A percentile compares a stretch with the other conserved stretches of the same genome.
These are phyloP conservation scores for Okapia johnstoni DNA, from an alignment of 2,113 vertebrate genomes.

Conservation along the genomic window DNA sequence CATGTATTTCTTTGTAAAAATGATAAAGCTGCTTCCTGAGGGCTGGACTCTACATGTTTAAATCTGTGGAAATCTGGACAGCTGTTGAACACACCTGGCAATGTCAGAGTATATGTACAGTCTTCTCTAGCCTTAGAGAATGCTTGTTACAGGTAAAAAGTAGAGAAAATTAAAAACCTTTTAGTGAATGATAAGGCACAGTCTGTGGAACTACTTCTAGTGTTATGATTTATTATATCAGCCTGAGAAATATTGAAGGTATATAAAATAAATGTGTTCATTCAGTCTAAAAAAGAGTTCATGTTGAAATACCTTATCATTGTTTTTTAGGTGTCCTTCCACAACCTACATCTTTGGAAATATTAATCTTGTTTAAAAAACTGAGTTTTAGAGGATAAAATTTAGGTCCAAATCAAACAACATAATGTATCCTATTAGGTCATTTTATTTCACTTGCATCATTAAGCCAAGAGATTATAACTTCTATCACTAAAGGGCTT, in stretches of 20 bases:
- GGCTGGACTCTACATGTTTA: not conserved
- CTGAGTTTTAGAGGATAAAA: not conserved
- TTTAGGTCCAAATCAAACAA: slow-evolving; percentile 15
- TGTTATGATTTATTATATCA: not conserved
- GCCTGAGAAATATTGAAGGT: not conserved
- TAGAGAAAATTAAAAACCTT: not conserved
- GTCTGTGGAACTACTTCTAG: not conserved
- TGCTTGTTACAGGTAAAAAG: not conserved
- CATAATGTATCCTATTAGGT: not conserved
- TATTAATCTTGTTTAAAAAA: slow-evolving; percentile 33
- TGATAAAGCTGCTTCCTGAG: not conserved
- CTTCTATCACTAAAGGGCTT: not conserved
- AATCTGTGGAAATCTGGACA: not conserved
- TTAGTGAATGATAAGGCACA: not conserved
- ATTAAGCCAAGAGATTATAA: not conserved
- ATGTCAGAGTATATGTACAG: not conserved
- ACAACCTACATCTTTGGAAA: not conserved
- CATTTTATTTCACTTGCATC: slow-evolving; percentile 24
- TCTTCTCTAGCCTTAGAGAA: not conserved
- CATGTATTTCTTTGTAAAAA: not conserved
- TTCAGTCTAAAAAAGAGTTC: not conserved
- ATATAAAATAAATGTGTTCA: not conserved
- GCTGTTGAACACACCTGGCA: not conserved
- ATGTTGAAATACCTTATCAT: not conserved
- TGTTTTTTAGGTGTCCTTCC: not conserved